A percentile compares a stretch with the other conserved stretches of the same genome.
These are phyloP conservation scores for Calidris pygmaea DNA, from an alignment of 2,113 vertebrate species.

Conservation along the genomic window DNA sequence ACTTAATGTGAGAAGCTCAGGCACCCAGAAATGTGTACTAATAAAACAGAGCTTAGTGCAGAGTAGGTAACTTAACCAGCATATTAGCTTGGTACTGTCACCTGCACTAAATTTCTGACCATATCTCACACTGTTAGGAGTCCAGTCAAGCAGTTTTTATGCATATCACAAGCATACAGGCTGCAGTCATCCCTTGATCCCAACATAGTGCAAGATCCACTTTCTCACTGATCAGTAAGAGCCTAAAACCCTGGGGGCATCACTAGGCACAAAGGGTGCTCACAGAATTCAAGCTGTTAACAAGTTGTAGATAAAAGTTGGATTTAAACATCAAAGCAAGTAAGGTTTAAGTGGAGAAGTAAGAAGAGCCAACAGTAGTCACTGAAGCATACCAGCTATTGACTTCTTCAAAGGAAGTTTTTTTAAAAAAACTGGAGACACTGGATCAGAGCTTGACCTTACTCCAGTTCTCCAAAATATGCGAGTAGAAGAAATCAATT, in stretches of 20 bases:
- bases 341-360: not conserved
- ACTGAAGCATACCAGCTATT: not conserved
- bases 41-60: not conserved
- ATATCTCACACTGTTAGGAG: not conserved
- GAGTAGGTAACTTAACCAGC: not conserved
- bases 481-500: not conserved
- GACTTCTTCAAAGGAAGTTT: not conserved
- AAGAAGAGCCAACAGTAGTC: not conserved
- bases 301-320: not conserved
- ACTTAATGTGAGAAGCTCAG: not conserved
- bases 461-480: not conserved
- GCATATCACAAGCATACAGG: not conserved
- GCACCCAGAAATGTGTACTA: not conserved
- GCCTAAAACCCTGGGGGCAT: not conserved
- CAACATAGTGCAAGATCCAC: accelerated
- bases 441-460: not conserved
- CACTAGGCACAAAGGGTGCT: not conserved
- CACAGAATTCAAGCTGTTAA: not conserved
- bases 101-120: not conserved
- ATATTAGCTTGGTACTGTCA: not conserved
- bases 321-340: not conserved
- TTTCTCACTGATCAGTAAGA: not conserved
- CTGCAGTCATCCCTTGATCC: not conserved
- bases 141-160: not conserved
- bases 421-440: not conserved